These are phyloP conservation scores for Ciconia boyciana DNA, from an alignment of 2,113 vertebrate species.

Conservation along the genomic window DNA sequence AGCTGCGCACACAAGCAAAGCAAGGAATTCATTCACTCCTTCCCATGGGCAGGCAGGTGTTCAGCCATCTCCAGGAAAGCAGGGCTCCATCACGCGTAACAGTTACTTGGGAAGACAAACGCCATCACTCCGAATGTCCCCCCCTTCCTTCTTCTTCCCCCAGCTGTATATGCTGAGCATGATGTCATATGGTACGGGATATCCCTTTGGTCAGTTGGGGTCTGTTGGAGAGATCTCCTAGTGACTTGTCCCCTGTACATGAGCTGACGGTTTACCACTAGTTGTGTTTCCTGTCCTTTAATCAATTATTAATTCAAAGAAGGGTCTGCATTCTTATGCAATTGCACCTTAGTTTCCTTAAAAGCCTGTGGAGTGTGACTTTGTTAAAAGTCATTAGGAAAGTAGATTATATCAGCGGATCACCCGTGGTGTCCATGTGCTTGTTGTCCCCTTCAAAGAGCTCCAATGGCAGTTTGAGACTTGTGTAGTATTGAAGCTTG, in stretches of 20 bases:
- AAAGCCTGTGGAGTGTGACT: neutral
- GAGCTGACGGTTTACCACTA: neutral
- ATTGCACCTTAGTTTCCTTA: neutral
- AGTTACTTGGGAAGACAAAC: no score
- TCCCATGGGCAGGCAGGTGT: no score
- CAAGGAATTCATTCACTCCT: no score
- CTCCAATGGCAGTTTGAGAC: neutral
- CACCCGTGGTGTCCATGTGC: fast-evolving
- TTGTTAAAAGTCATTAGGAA: neutral
- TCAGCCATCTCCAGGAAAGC: no score
- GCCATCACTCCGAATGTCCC: no score
- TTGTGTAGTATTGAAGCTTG: neutral
- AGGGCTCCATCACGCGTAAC: no score
- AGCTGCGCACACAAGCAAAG: no score
- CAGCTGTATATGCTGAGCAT: no score
- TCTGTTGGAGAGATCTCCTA: neutral
- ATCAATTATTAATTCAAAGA: neutral
- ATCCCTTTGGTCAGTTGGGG: no score
- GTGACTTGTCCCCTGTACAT: fast-evolving
- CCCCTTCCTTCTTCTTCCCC: no score
- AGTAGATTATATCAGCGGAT: neutral
- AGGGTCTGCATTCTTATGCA: neutral
- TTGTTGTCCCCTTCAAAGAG: neutral
- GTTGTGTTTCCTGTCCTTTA: neutral
- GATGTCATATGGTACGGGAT: no score